Evolutionary conservation across 2,888 invertebrate genomes (phyloP), one percentile per base, ranked within the genome.

Genomic region (Pammene aurita): DNA sequence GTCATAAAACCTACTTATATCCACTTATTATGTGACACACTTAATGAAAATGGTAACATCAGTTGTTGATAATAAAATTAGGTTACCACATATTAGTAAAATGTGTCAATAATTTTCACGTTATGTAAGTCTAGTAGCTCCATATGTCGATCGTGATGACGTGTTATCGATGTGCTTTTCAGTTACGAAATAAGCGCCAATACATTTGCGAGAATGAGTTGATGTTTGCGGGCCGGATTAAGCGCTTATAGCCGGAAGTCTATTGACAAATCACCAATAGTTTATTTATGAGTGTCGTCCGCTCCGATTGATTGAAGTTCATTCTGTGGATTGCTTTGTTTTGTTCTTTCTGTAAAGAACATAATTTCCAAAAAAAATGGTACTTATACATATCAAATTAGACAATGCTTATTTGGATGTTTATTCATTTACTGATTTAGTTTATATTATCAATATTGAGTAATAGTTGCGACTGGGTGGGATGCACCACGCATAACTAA

Each of bases 121-220:
- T 10, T 46, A 9, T 34, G 34, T 5, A 14, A 60, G 80, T 79
- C 72, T 66, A 61, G 11, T 73, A 80, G 69, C 77, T 88, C 77
- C 56, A 58, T 58, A 85, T 84, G 85, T 84, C 84, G 84, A 83
- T 86, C 83, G 84, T 83, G 84, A 85, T 87, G 85, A 84, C 80
- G 83, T 77, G 77, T 78, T 75, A 74, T 74, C 80, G 82, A 81
- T 87, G 87, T 80, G 84, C 86, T 84, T 88, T 89, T 81, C 83
- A 52, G 79, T 77, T 79, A 80, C 80, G 74, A 78, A 74, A 75
- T 83, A 81, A 84, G 79, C 81, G 77, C 77, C 80, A 80, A 85
- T 81, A 80, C 81, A 77, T 84, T 85, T 83, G 81, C 75, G 83
- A 82, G 76, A 78, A 80, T 79, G 78, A 80, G 80, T 80, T 77